phyloP scores from a whole-genome alignment of 1,140 invertebrate species.

The Hypothenemus hampei region DNA sequence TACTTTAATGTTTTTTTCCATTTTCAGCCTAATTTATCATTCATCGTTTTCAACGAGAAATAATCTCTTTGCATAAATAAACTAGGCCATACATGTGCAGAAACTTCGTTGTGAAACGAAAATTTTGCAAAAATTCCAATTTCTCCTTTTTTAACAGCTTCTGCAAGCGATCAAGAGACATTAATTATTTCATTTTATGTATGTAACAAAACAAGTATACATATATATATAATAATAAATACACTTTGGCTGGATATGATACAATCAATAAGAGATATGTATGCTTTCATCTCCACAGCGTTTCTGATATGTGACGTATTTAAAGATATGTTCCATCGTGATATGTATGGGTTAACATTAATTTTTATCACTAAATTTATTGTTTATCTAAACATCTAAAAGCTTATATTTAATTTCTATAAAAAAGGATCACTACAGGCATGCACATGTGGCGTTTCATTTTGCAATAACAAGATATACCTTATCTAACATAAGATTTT shows the following conservation, averaged over 20 bases:
- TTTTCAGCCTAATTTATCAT: no score
- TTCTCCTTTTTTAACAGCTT: no score
- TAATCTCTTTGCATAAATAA: no score
- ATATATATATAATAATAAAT: neutral
- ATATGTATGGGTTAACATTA: neutral
- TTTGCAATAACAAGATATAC: no score
- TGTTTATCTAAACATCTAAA: neutral
- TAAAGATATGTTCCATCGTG: neutral
- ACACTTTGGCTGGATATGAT: neutral
- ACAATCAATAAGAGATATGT: neutral
- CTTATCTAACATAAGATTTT: conserved; percentile 43
- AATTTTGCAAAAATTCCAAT: conserved; percentile 15
- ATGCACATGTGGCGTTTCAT: conserved; percentile 34
- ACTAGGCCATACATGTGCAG: neutral
- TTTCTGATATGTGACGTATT: neutral
- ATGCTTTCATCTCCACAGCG: neutral
- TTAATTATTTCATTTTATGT: neutral
- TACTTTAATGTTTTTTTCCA: no score
- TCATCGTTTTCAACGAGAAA: no score
- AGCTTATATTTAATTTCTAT: no score
- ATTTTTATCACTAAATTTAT: no score
- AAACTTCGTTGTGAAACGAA: neutral
- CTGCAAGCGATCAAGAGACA: neutral
- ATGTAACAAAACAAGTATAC: conserved; percentile 1
- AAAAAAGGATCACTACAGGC: conserved; percentile 24